Base-by-base conservation (phyloP, 2,113 vertebrate species). In the Xiphorhynchus elegans region DNA sequence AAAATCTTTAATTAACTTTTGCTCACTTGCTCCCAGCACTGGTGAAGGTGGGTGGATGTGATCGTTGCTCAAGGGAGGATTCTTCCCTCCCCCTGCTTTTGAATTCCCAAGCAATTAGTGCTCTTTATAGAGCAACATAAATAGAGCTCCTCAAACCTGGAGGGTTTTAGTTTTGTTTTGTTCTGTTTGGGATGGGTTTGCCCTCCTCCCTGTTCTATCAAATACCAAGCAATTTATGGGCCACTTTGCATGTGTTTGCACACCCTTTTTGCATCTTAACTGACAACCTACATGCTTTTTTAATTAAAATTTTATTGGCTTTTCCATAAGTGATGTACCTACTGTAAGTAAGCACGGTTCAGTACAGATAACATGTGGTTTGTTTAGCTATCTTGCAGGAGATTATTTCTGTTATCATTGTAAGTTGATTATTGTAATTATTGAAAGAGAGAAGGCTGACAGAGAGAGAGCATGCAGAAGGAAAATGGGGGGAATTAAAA, bases 391-490 rank as follows among this genome's bases (percentile, higher is more conserved):
- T 97, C 97, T 96, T 96, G 74, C n/a, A 90, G 63, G 81, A 97
- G 97, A 97, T 97, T 95, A 95, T 94, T 97, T 96, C 95, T 96
- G 96, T 97, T 97, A 97, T 97, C 97, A 80, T 73, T 96, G 91
- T 93, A 96, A 94, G 94, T 94, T 97, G 96, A 97, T 97, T 96
- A 96, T 97, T 97, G 94, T 96, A 97, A 97, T 97, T 97, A 97
- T 90, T 96, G 96, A 96, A 96, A 97, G 88, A 95, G 93, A 97
- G 94, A 97, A 75, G 76, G 89, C 76, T 94, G 82, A 92, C 82
- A 95, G 74, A 94, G 69, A 93, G 91, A 52, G 59, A 86, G n/a
- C 46, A 75, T 42, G 53, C 69, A 82, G 79, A 93, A 96, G 49
- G 83, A 93, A 96, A 95, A 94, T 14, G 59, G 79, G 77, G 68